Conservation (phyloP, 2,888 invertebrate genomes). For the Amaurobius ferox region DNA sequence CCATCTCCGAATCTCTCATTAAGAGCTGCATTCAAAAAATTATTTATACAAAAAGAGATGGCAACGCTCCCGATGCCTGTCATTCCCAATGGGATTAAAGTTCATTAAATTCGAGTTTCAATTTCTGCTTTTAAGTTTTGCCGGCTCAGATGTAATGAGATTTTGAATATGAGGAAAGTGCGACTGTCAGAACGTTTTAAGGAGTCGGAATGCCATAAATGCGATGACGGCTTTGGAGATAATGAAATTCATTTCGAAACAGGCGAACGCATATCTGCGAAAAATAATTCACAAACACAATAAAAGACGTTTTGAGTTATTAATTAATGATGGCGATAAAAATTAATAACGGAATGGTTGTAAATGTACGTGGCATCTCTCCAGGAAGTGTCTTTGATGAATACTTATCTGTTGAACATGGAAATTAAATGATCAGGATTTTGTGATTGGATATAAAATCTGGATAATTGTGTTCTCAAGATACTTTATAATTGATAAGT, state of each 20-base stretch:
- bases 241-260: conserved; percentile 9
- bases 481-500: neutral
- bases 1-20: conserved; percentile 42
- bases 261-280: neutral
- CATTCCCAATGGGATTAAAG: conserved; percentile 56
- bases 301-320: neutral
- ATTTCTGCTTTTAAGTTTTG: conserved; percentile 64
- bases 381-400: neutral
- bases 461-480: neutral
- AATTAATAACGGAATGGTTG: neutral
- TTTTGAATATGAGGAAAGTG: conserved; percentile 54
- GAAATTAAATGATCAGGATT: neutral
- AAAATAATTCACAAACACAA: neutral
- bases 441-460: neutral
- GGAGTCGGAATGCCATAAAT: neutral
- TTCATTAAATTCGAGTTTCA: conserved; percentile 72
- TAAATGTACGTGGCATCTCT: neutral
- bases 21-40: conserved; percentile 46
- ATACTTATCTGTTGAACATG: neutral
- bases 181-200: neutral
- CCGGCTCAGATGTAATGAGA: conserved; percentile 59
- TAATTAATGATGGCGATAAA: neutral
- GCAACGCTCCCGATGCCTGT: conserved; percentile 20
- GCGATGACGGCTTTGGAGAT: neutral
- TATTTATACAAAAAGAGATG: conserved; percentile 27